Base-by-base conservation (phyloP, 2,888 invertebrate species). In the Plebejus argus region DNA sequence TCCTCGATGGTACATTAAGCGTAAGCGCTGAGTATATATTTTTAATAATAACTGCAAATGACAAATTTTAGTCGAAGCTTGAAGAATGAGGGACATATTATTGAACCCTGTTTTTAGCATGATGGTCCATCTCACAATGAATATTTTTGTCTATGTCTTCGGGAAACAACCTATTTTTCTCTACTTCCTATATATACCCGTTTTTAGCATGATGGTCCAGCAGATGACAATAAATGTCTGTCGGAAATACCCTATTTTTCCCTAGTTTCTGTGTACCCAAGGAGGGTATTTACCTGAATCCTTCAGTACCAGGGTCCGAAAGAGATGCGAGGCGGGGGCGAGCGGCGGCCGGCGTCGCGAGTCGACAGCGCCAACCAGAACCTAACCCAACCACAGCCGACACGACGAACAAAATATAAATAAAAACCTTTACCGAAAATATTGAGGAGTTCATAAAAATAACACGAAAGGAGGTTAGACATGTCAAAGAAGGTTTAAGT, bases 261-360 rank as follows among this genome's bases (percentile, higher is more conserved):
- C 61, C 61, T 61, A 61, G 2, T 58, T 58, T 4, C 10, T 15
- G 7, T 53, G 18, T 53, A 53, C 53, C 53, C 18, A 23, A 23
- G 33, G 18, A 72, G 12, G 49, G 49, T 71, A 71, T 70, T 74
- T 76, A 77, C 81, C 81, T 81, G 70, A 79, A 76, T 82, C 80
- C 80, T 83, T 91, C 90, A 93, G 89, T 91, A 90, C 93, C 93
- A 94, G 85, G 93, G 93, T 90, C 93, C 93, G 93, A 94, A 94
- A 92, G 93, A 93, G 92, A 93, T 93, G 86, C 90, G 86, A 79
- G 92, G 89, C 82, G 93, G 92, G 82, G 92, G 91, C 81, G 91
- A 89, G 76, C 90, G 86, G 39, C 91, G 88, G 28, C 89, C 89
- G 76, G 83, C 85, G 80, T 85, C 84, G 76, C 91, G 90, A 77